Conservation (phyloP, 2,888 invertebrate genomes). For the Cynaeus angustus region DNA sequence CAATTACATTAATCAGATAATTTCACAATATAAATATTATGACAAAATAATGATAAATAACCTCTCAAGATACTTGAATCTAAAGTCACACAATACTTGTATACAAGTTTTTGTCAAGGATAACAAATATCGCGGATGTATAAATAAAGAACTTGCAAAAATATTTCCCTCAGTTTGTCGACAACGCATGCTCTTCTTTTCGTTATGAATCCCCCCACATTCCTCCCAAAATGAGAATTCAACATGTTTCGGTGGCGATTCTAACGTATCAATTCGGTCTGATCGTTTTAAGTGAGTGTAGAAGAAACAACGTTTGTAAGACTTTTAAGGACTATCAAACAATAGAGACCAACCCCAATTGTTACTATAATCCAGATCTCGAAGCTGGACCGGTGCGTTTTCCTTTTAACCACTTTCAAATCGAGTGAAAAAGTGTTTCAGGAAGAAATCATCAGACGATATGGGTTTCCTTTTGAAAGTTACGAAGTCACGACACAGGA, state of each 20-base stretch:
- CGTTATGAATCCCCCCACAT: not conserved
- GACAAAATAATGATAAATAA: not conserved
- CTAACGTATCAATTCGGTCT: not conserved
- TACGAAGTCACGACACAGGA: slow-evolving; percentile 83
- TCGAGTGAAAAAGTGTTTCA: slow-evolving; percentile 57
- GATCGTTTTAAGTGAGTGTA: slow-evolving; percentile 7
- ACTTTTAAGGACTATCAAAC: slow-evolving; percentile 52
- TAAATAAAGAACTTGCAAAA: slow-evolving; percentile 31
- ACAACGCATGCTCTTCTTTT: not conserved
- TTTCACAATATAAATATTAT: not conserved
- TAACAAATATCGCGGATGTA: slow-evolving; percentile 25
- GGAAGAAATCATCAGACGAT: slow-evolving; percentile 71
- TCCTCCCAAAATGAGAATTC: slow-evolving; percentile 6
- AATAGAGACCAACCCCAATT: slow-evolving; percentile 51
- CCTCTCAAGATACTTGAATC: slow-evolving; percentile 1
- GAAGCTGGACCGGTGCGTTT: slow-evolving; percentile 62
- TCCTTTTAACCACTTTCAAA: not conserved
- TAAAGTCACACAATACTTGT: not conserved
- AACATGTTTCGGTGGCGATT: slow-evolving; percentile 1
- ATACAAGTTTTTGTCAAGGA: slow-evolving; percentile 27
- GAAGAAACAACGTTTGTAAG: slow-evolving; percentile 47
- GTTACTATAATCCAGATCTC: slow-evolving; percentile 61
- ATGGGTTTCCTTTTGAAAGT: slow-evolving; percentile 80
- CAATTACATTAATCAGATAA: no score
- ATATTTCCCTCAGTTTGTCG: slow-evolving; percentile 20